Evolutionary conservation across 2,888 invertebrate species (phyloP), one percentile per base, ranked within the genome.

Genomic region (Amblyjoppa proteus): DNA sequence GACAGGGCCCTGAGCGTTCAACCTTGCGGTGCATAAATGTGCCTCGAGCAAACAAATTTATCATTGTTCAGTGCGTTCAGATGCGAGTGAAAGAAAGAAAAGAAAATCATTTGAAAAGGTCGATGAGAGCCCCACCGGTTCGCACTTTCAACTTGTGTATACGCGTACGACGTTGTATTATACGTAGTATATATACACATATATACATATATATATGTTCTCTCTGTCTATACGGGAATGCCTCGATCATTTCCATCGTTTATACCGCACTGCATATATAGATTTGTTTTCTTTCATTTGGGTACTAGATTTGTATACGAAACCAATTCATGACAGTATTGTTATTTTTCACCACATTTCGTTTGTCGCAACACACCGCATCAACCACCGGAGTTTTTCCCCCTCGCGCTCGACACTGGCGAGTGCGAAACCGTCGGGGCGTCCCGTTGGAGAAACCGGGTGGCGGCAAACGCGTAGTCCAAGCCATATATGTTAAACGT

Each of bases 241-340:
- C 58, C 64, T 38, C 56, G 51, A 45, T 66, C 20, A 25, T 76
- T 61, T n/a, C 74, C 74, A 76, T 85, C 61, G 76, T 68, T 83
- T 73, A 41, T 64, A 41, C 41, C 41, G 41, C 41, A 41, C 41
- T 41, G 41, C 76, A 61, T 66, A 58, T 28, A 61, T 64, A 34
- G 6, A 61, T 58, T 77, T 73, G 68, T 61, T 70, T 66, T 45
- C 68, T 56, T 74, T 58, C 74, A 16, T 81, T 73, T 79, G 34
- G 79, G 75, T 79, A 81, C 70, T 80, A 76, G 80, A 84, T 49
- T 87, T 75, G 49, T 82, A 76, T 74, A 61, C 70, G 78, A 86
- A 81, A 86, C 77, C 83, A 68, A 83, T 84, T 84, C 81, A 86
- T 86, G 87, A 88, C 86, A 88, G 86, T 87, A 88, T 88, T 88